Base-by-base conservation (phyloP, 2,888 invertebrate species). In the Dysmachus trigonus region DNA sequence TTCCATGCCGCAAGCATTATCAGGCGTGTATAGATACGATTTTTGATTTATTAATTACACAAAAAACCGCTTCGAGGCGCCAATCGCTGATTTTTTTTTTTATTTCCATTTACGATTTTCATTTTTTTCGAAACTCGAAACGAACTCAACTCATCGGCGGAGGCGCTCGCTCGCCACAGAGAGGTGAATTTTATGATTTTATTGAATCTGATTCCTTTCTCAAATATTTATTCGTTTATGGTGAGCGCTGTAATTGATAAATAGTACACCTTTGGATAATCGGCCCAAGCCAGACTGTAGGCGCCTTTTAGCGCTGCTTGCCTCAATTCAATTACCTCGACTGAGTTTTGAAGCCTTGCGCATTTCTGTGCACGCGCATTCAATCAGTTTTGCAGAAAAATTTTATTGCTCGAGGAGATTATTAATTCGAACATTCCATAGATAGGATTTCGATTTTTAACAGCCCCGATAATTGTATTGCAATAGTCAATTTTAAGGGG, bases 141-240 rank as follows among this genome's bases (percentile, higher is more conserved):
- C 62, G 10, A 62, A 8, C 41, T 41, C 41, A 41, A 2, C 10
- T 10, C n/a, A n/a, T n/a, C n/a, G n/a, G 10, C 15, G 47, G n/a
- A 51, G 47, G 47, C 47, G 62, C 18, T 18, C 22, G 3, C 13
- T 5, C 10, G 27, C 18, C 47, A 15, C 18, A 73, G n/a, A 73
- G 73, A 73, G 35, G 73, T 8, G 35, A 73, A 27, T 41, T 85
- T 85, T 85, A 85, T 85, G 53, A 85, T 77, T 85, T 85, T 85
- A 85, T 77, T 85, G 85, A 85, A 77, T 85, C 76, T 77, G 85
- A 85, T 85, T 74, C 74, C 31, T 41, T 33, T 71, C 35, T 82
- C 82, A 82, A 82, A 82, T 82, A 82, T 82, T 82, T 82, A 82
- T 82, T 62, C 53, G 33, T 82, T 82, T 82, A 82, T 82, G 38